Percentiles rank a stretch among this genome's conserved stretches.
phyloP scores from a whole-genome alignment of 2,113 vertebrate species.

The Melierax canorus region DNA sequence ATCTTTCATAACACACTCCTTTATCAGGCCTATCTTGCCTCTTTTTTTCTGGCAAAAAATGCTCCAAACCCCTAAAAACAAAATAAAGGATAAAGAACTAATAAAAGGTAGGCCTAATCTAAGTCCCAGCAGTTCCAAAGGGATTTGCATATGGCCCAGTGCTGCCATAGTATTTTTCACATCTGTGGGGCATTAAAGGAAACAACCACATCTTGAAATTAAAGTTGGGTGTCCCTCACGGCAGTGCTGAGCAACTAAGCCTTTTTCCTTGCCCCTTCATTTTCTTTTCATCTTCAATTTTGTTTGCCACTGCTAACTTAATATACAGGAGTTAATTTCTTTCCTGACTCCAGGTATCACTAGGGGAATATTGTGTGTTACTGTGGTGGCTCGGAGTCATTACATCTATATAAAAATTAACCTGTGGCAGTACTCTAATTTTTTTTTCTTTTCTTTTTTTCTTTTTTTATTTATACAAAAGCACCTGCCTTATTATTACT shows the following conservation, averaged over 20 bases:
- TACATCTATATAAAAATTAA: constrained; percentile 56
- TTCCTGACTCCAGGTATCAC: constrained; percentile 39
- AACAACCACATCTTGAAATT: constrained; percentile 32
- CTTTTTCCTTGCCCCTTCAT: constrained; percentile 3
- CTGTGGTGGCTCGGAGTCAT: constrained; percentile 41
- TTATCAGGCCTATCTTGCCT: not conserved
- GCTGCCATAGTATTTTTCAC: not conserved
- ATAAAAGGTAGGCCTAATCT: not conserved
- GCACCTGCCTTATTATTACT: constrained; percentile 38
- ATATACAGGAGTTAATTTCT: constrained; percentile 59
- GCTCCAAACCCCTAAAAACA: not conserved
- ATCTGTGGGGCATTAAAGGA: constrained; percentile 14
- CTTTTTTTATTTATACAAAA: constrained; percentile 19
- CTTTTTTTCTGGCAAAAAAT: not conserved
- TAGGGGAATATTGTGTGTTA: constrained; percentile 56
- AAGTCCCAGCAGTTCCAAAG: not conserved
- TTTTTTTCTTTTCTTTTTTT: not conserved
- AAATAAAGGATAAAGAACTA: not conserved
- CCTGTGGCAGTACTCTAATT: constrained; percentile 8
- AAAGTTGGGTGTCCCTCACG: not conserved
- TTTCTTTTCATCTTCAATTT: constrained; percentile 63
- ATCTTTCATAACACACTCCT: rapidly evolving
- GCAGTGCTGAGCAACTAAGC: not conserved
- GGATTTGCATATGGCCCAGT: not conserved
- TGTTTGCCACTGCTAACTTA: constrained; percentile 53